Base-by-base conservation (phyloP, 1,140 invertebrate genomes). In the Lepidurus apus region DNA sequence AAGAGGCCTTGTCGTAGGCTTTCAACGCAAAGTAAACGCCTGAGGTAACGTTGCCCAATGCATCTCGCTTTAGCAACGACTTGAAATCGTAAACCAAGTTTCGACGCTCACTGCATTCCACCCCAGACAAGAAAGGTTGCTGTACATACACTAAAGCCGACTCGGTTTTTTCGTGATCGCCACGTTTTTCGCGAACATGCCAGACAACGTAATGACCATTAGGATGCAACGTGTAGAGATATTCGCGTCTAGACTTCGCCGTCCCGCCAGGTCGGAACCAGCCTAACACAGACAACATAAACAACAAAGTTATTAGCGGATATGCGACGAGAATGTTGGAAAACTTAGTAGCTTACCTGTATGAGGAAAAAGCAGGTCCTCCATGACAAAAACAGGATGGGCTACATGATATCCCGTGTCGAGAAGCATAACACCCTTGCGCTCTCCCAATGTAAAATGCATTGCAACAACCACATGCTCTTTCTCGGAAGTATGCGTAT, bases 331-430 rank as follows among this genome's bases (percentile, higher is more conserved):
- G 17, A 75, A 21, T 9, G n/a, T 73, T 73, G 17, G 65, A 24
- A 73, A n/a, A n/a, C 17, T 24, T 13, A 24, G 21, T 78, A 11
- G 11, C 83, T 84, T 81, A 90, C 90, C 92, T 45, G 94, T 95
- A 83, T 96, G 93, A 5, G 95, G 95, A 85, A 93, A 94, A 42
- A 87, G 85, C 75, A 91, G 87, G 84, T 96, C 95, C 26, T 89
- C 86, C 94, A 96, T 97, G 42, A 95, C 91, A 26, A 93, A 93
- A 73, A 96, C 89, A 21, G 93, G 92, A 47, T 93, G 87, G 34
- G 91, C 91, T 65, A 96, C 91, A 84, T 97, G 95, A 85, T 96
- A 97, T 9, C 95, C 95, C 1, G 94, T 93, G 86, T 96, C 95
- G 21, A 95, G 88, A 4, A 96, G 87, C 84, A 96, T 85, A 24